phyloP scores from a whole-genome alignment of 1,140 invertebrate genomes.

The Dufourea novaeangliae region DNA sequence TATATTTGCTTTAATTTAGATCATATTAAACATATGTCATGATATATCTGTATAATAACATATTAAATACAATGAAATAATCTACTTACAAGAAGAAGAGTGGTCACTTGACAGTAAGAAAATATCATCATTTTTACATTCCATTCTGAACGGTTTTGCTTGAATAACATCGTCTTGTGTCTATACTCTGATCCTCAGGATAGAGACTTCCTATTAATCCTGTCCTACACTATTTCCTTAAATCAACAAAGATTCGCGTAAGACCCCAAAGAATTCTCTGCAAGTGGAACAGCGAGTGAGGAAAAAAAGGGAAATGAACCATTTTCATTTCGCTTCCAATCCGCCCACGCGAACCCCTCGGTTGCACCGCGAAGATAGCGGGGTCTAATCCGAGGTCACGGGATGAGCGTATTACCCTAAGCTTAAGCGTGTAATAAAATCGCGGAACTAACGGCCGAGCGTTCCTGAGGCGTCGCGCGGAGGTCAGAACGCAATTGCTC shows the following conservation, averaged over 20 bases:
- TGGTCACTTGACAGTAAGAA: too few species aligned
- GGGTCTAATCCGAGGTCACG: constrained; percentile 63
- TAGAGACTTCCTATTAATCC: too few species aligned
- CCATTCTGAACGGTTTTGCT: too few species aligned
- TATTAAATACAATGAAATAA: too few species aligned
- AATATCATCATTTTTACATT: too few species aligned
- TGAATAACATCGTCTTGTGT: too few species aligned
- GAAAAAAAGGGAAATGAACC: not conserved
- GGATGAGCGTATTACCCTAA: constrained; percentile 66
- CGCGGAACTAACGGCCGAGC: constrained; percentile 57
- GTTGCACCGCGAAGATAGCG: constrained; percentile 60
- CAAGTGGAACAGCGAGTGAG: not conserved
- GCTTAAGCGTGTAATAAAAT: constrained; percentile 65
- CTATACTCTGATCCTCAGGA: too few species aligned
- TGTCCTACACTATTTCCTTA: too few species aligned
- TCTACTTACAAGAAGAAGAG: too few species aligned
- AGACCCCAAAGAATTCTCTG: not conserved
- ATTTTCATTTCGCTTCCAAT: constrained; percentile 25
- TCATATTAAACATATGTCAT: too few species aligned
- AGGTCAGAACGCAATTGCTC: constrained; percentile 39
- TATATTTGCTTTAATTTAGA: too few species aligned
- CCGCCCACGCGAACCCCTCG: constrained; percentile 37
- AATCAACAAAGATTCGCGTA: not conserved
- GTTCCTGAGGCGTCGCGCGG: constrained; percentile 47
- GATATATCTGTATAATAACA: too few species aligned